Conservation (phyloP, 30 jellyfish, hydroid and myxozoan genomes). For the Rhopilema esculentum region DNA sequence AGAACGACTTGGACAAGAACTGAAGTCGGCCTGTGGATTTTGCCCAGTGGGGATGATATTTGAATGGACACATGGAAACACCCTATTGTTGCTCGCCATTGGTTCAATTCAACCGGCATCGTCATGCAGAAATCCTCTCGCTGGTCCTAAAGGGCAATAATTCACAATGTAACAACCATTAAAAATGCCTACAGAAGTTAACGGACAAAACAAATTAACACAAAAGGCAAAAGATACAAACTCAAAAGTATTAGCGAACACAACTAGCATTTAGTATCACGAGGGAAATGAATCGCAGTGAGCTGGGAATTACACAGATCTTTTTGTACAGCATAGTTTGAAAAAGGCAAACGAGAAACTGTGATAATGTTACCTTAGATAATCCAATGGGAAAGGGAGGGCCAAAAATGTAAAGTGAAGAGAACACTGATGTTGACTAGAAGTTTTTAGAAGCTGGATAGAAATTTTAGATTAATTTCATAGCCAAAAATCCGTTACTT, state of each 20-base stretch:
- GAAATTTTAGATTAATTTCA: background rate
- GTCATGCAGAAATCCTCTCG: slow-evolving; percentile 39
- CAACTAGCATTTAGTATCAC: background rate
- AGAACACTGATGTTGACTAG: no score
- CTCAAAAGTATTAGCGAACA: background rate
- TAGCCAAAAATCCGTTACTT: background rate
- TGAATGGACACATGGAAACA: slow-evolving; percentile 44
- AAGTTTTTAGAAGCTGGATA: no score
- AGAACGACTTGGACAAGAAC: slow-evolving; percentile 33
- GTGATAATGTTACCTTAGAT: background rate
- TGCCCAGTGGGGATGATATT: slow-evolving; percentile 25
- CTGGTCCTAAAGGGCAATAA: slow-evolving; percentile 37
- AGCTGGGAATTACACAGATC: background rate
- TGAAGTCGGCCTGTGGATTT: slow-evolving; percentile 25
- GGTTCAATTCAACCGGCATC: slow-evolving; percentile 65
- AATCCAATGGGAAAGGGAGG: background rate
- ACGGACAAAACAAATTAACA: background rate
- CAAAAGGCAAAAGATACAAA: background rate
- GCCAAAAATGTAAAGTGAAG: background rate
- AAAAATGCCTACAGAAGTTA: slow-evolving; percentile 1
- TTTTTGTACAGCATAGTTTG: background rate
- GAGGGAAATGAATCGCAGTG: background rate
- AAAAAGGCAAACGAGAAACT: background rate
- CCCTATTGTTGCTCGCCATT: slow-evolving; percentile 74
- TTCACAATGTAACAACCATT: slow-evolving; percentile 25